Conservation (phyloP, 2,888 invertebrate genomes). For the Emesis furor region DNA sequence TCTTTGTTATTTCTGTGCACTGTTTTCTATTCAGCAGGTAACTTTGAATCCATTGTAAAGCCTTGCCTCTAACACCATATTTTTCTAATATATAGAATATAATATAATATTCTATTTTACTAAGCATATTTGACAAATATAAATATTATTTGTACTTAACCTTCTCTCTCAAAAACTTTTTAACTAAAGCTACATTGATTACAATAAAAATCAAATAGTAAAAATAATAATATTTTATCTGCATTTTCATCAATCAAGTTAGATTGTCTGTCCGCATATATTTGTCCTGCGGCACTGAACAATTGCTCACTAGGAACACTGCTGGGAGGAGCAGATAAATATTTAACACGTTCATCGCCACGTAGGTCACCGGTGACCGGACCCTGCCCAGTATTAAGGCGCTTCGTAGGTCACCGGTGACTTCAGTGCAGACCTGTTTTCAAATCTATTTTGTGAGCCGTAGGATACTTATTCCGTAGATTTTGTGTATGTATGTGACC, state of each 20-base stretch:
- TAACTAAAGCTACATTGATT: constrained; percentile 28
- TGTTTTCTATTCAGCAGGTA: no score
- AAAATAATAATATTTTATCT: constrained; percentile 55
- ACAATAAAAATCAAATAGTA: constrained; percentile 33
- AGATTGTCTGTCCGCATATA: constrained; percentile 45
- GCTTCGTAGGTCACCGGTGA: not conserved
- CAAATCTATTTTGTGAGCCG: not conserved
- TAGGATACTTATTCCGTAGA: not conserved
- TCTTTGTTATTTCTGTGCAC: no score
- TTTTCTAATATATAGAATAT: no score
- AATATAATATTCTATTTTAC: constrained; percentile 24
- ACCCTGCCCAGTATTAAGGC: not conserved
- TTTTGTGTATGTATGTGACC: constrained; percentile 2
- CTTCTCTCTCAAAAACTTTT: constrained; percentile 29
- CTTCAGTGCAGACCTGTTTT: not conserved
- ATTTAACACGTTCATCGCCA: constrained; percentile 18
- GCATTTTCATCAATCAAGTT: constrained; percentile 64
- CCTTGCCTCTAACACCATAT: no score
- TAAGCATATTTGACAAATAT: constrained; percentile 7
- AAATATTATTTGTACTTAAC: no score
- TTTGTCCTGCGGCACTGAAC: constrained; percentile 56
- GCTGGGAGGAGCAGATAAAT: constrained; percentile 64
- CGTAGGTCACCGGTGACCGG: not conserved
- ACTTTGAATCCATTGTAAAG: no score
- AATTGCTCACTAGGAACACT: constrained; percentile 69